Percentiles rank a stretch among this genome's conserved stretches.
Evolutionary conservation across 2,113 vertebrate genomes (phyloP).

Genomic region (Amphiprion ocellaris): DNA sequence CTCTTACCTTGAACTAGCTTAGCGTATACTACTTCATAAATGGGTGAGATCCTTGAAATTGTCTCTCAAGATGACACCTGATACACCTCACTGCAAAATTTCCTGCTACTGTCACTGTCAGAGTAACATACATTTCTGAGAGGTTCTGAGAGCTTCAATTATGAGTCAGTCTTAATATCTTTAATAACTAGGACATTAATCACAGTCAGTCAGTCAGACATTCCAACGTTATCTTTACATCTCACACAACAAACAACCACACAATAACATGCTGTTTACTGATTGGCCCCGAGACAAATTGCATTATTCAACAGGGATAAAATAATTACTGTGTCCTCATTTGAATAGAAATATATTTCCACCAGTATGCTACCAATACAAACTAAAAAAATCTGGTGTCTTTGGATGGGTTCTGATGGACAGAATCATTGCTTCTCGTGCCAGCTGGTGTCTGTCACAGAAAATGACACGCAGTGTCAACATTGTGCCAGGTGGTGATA

Average conservation of each 20-base stretch:
- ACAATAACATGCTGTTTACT: neutral
- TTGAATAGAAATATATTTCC: conserved; percentile 26
- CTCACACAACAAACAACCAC: neutral
- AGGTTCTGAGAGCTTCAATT: neutral
- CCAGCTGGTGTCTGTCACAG: conserved; percentile 51
- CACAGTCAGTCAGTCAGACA: neutral
- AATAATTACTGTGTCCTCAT: conserved; percentile 22
- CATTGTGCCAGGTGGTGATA: conserved; percentile 54
- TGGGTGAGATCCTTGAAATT: conserved; percentile 31
- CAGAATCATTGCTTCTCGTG: neutral
- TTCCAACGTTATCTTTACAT: conserved; percentile 6
- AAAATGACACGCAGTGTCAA: conserved; percentile 60
- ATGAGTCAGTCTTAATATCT: neutral
- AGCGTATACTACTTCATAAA: conserved; percentile 24
- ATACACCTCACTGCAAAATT: conserved; percentile 7
- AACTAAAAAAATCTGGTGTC: conserved; percentile 20
- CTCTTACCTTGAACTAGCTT: conserved; percentile 12
- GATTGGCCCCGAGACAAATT: conserved; percentile 5
- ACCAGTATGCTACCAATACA: conserved; percentile 9
- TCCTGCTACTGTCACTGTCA: neutral
- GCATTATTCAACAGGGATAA: conserved; percentile 26
- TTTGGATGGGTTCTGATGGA: conserved; percentile 32
- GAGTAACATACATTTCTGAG: neutral
- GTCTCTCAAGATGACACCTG: conserved; percentile 34
- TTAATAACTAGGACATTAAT: neutral